Evolutionary conservation across 1,140 invertebrate species (phyloP).

Genomic region (Scaptomyza pallida): DNA sequence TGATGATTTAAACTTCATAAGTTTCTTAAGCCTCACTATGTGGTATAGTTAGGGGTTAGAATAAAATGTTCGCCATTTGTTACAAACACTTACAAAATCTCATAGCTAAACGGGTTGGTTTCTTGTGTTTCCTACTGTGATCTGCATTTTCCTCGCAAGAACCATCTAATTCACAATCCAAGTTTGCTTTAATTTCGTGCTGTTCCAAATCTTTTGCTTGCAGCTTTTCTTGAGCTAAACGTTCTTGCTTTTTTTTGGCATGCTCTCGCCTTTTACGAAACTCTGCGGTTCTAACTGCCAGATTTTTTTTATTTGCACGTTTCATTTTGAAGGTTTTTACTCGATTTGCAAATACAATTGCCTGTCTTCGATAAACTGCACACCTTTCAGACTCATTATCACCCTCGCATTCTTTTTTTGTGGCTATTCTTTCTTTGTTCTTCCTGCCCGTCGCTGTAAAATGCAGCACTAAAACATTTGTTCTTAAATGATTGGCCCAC

Average conservation of each 20-base stretch:
- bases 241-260: neutral
- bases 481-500: neutral
- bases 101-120: neutral
- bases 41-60: neutral
- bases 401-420: neutral
- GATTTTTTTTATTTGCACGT: neutral
- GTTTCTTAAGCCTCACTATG: neutral
- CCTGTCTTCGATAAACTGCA: neutral
- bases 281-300: neutral
- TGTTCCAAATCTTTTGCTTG: neutral
- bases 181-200: neutral
- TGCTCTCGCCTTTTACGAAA: too few species aligned
- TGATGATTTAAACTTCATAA: neutral
- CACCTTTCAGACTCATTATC: neutral
- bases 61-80: neutral
- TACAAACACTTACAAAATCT: conserved; percentile 2
- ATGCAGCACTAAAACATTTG: neutral
- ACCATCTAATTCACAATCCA: neutral
- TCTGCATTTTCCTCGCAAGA: neutral
- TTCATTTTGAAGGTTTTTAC: neutral
- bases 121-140: neutral
- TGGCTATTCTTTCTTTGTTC: neutral
- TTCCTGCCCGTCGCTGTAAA: neutral
- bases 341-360: neutral
- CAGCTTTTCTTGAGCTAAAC: neutral